A percentile compares a stretch with the other conserved stretches of the same genome.
These are phyloP conservation scores for Pipistrellus pipistrellus DNA, from an alignment of 2,797 vertebrate genomes.

Conservation along the genomic window DNA sequence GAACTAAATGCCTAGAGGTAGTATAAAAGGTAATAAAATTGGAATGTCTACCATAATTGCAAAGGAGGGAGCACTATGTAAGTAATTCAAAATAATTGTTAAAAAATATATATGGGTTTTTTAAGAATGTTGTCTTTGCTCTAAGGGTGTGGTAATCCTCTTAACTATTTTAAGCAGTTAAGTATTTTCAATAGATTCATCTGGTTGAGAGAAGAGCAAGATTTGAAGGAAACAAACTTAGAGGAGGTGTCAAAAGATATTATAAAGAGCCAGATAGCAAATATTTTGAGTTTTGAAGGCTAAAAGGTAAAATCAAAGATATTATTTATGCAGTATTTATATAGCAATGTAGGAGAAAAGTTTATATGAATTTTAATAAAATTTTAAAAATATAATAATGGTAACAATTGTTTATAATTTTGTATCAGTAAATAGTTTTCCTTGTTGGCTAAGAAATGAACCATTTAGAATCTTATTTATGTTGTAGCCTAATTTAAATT, in stretches of 20 bases:
- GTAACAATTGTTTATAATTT: background rate
- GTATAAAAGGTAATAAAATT: background rate
- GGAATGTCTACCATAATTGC: background rate
- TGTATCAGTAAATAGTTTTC: background rate
- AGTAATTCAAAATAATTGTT: background rate
- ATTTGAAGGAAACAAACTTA: background rate
- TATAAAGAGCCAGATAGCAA: background rate
- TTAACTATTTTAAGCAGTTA: background rate
- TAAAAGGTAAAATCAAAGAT: background rate
- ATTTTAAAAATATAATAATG: background rate
- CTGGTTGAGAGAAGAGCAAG: background rate
- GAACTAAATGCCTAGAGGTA: background rate
- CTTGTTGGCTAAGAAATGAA: background rate
- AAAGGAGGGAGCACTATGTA: background rate
- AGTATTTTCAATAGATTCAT: background rate
- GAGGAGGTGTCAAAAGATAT: background rate
- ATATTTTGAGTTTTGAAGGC: constrained; percentile 5
- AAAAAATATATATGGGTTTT: background rate
- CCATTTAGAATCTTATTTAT: background rate
- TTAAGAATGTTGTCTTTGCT: constrained; percentile 8
- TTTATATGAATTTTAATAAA: background rate
- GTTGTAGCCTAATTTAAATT: background rate
- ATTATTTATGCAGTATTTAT: background rate
- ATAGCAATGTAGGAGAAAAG: background rate
- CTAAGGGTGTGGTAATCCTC: background rate